Evolutionary conservation across 2,113 vertebrate genomes (phyloP).

Genomic region (pig (Sus scrofa)): T2T-Sscrofa CM000817.6:75013501-75014000

Average conservation of each 20-base stretch:
- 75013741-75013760: rapidly evolving
- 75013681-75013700: background rate
- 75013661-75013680: background rate
- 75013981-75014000: conserved; percentile 68
- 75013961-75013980: conserved; percentile 65
- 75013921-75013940: background rate
- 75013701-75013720: background rate
- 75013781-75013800: background rate
- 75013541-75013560: background rate
- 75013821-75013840: background rate
- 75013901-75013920: conserved; percentile 58
- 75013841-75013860: background rate
- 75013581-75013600: conserved; percentile 32
- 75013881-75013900: background rate
- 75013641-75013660: too few species aligned
- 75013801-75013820: background rate
- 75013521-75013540: background rate
- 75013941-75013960: background rate
- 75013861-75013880: background rate
- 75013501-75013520: background rate
- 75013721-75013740: rapidly evolving
- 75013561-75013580: background rate
- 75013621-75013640: background rate
- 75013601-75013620: background rate
- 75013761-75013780: background rate